phyloP scores from a whole-genome alignment of 2,888 invertebrate species.

The Ormyrus rosae region DNA sequence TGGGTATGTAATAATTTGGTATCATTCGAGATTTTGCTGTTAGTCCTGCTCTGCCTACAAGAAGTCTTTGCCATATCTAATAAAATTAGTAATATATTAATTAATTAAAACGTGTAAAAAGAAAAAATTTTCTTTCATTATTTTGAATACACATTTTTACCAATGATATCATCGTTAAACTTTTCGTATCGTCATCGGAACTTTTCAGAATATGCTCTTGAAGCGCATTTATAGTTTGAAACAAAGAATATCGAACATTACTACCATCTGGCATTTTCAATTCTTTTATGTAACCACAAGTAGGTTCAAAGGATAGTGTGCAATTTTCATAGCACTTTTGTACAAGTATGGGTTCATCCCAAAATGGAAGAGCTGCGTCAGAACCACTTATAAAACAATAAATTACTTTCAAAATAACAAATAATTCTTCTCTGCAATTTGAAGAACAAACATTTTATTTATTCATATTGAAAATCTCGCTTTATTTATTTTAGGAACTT shows the following conservation, averaged over 20 bases:
- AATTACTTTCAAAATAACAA: slow-evolving; percentile 83
- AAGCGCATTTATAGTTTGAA: slow-evolving; percentile 79
- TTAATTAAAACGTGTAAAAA: background rate
- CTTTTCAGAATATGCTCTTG: slow-evolving; percentile 82
- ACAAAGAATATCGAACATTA: slow-evolving; percentile 82
- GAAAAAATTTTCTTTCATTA: background rate
- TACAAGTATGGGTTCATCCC: slow-evolving; percentile 79
- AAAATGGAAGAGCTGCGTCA: slow-evolving; percentile 83
- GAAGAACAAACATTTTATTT: too few species aligned
- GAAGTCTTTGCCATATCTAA: slow-evolving; percentile 83
- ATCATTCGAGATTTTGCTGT: slow-evolving; percentile 77
- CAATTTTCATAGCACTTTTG: slow-evolving; percentile 74
- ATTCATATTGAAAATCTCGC: background rate
- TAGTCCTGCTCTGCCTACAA: slow-evolving; percentile 78
- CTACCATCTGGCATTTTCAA: slow-evolving; percentile 81
- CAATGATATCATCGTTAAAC: slow-evolving; percentile 79
- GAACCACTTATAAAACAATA: slow-evolving; percentile 81
- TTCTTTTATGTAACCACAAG: slow-evolving; percentile 64
- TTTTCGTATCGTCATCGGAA: slow-evolving; percentile 88
- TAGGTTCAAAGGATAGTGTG: slow-evolving; percentile 62
- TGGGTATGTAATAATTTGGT: slow-evolving; percentile 76
- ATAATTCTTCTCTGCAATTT: slow-evolving; percentile 81
- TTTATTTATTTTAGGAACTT: background rate
- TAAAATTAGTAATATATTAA: background rate
- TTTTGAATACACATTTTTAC: slow-evolving; percentile 70